phyloP scores from a whole-genome alignment of 1,140 invertebrate species.

The Aphelenchoides fujianensis region DNA sequence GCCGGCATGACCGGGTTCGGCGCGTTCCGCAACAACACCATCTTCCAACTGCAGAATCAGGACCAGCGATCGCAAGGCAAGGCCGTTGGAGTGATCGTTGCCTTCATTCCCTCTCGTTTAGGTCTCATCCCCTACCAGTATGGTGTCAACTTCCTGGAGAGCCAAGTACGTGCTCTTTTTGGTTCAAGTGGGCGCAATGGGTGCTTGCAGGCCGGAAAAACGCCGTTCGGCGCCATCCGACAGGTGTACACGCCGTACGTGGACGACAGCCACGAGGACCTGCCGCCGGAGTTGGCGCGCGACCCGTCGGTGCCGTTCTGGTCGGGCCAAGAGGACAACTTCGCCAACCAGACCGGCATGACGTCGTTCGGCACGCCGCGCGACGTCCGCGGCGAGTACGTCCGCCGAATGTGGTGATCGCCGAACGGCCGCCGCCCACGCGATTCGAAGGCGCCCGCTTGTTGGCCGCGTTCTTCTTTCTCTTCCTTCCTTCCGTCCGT shows the following conservation, averaged over 20 bases:
- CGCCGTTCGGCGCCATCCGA: conserved; percentile 56
- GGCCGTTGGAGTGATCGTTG: neutral
- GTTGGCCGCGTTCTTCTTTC: too few relatives aligned
- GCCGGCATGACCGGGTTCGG: conserved; percentile 62
- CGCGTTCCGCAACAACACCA: conserved; percentile 61
- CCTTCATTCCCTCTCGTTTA: neutral
- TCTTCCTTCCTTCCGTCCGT: too few relatives aligned
- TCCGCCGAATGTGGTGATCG: conserved; percentile 61
- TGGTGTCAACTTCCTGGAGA: conserved; percentile 62
- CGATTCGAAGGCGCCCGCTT: too few relatives aligned
- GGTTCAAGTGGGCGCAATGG: neutral
- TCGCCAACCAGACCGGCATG: conserved; percentile 61
- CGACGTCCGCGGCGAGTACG: conserved; percentile 56
- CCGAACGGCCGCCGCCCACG: too few relatives aligned
- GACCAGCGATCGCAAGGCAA: conserved; percentile 50
- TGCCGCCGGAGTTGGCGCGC: conserved; percentile 59
- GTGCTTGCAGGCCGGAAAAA: conserved; percentile 59
- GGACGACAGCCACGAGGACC: conserved; percentile 60
- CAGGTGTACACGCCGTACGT: conserved; percentile 57
- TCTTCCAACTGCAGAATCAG: conserved; percentile 45
- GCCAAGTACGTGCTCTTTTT: conserved; percentile 29
- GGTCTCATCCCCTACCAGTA: conserved; percentile 61
- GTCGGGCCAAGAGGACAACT: conserved; percentile 59
- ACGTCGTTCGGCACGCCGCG: conserved; percentile 60
- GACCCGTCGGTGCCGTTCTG: conserved; percentile 62